Conservation (phyloP, 2,113 vertebrate species). For the Pachyramphus minor region DNA sequence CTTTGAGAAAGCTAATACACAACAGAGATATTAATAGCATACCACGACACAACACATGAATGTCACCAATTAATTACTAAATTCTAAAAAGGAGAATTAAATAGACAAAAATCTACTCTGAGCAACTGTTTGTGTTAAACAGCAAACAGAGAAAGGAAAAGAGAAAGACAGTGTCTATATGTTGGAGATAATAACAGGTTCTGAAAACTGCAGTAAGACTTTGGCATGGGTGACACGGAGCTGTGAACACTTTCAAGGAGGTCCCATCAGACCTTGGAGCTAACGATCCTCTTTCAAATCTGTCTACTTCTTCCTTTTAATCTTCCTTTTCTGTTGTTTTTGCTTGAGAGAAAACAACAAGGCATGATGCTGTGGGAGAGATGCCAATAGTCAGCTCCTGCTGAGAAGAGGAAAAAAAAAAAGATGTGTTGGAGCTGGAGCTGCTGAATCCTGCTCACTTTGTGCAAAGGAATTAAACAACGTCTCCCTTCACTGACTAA, state of each 20-base stretch:
- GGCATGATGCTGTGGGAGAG: conserved; percentile 56
- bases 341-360: conserved; percentile 51
- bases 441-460: conserved; percentile 35
- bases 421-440: neutral
- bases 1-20: neutral
- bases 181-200: neutral
- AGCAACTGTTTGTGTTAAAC: neutral
- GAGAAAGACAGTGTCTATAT: neutral
- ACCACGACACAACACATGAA: neutral
- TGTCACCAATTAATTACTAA: neutral
- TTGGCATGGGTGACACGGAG: neutral
- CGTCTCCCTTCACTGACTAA: neutral
- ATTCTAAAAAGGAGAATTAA: neutral
- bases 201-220: conserved; percentile 1
- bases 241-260: neutral
- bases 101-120: neutral
- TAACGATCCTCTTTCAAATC: conserved; percentile 35
- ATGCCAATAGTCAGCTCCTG: conserved; percentile 55
- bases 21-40: neutral
- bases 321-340: conserved; percentile 48
- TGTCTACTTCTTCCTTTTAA: conserved; percentile 50
- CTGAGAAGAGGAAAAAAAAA: conserved; percentile 36
- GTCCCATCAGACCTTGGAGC: conserved; percentile 29
- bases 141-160: neutral
- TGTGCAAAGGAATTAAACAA: conserved; percentile 24